Percentiles rank a stretch among this genome's conserved stretches.
Conservation (phyloP, 2,888 invertebrate genomes). For the Tineola bisselliella region DNA sequence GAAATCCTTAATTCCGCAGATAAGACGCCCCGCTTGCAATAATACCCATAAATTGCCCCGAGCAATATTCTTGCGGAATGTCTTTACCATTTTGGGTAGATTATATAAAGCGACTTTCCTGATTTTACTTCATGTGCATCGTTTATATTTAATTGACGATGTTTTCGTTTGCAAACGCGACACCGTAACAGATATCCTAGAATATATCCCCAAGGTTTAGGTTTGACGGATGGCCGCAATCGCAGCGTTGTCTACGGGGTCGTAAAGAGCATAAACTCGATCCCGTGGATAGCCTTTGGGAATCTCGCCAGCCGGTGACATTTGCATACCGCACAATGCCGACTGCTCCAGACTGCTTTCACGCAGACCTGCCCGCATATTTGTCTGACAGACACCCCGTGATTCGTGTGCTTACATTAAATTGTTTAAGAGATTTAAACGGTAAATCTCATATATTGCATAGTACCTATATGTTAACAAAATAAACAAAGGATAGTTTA, state of each 20-base stretch:
- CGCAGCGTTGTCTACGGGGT: slow-evolving; percentile 23
- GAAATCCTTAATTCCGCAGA: slow-evolving; percentile 65
- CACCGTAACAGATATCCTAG: neutral
- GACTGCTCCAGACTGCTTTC: neutral
- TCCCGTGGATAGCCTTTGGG: slow-evolving; percentile 19
- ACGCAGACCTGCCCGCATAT: neutral
- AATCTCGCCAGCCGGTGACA: slow-evolving; percentile 22
- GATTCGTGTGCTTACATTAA: neutral
- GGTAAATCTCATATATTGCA: no score
- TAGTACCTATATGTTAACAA: no score
- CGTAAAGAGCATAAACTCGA: slow-evolving; percentile 27
- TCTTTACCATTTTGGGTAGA: slow-evolving; percentile 8
- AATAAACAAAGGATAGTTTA: no score
- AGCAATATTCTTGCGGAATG: slow-evolving; percentile 32
- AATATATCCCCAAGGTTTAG: slow-evolving; percentile 19
- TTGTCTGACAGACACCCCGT: neutral
- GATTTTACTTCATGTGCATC: neutral
- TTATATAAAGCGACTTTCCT: slow-evolving; percentile 10
- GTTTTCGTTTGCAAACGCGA: neutral
- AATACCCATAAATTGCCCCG: slow-evolving; percentile 46
- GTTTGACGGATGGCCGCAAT: slow-evolving; percentile 25
- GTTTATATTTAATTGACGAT: neutral
- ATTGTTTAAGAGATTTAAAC: neutral
- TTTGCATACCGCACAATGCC: slow-evolving; percentile 30
- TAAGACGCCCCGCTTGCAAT: slow-evolving; percentile 35